A percentile compares a stretch with the other conserved stretches of the same genome.
Conservation (phyloP, 92 coral and sea anemone species). For the Zoanthus sociatus region DNA sequence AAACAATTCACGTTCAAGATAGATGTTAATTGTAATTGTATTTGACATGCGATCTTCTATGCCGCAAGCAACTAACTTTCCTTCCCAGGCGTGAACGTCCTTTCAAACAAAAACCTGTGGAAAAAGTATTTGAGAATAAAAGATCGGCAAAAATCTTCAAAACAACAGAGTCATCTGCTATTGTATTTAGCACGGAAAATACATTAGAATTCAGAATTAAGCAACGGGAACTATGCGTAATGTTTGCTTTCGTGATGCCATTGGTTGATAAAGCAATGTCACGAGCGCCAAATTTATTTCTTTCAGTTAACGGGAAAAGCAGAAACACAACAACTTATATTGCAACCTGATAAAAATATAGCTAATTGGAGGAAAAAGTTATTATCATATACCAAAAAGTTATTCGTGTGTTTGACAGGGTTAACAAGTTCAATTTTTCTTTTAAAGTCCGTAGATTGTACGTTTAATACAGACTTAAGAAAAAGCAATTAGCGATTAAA, state of each 20-base stretch:
- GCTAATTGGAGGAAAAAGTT: background rate
- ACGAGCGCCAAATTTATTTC: background rate
- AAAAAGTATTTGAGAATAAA: slow-evolving; percentile 5
- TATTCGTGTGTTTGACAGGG: background rate
- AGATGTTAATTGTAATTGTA: slow-evolving; percentile 6
- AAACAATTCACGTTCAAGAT: slow-evolving; percentile 25
- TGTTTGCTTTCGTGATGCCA: slow-evolving; percentile 37
- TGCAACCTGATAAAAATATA: background rate
- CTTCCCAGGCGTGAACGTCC: background rate
- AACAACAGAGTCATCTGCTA: slow-evolving; percentile 41
- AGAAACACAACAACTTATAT: background rate
- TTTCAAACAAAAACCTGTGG: slow-evolving; percentile 15
- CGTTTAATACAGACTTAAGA: too few relatives aligned
- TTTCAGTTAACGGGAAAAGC: background rate
- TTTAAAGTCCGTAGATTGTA: too few relatives aligned
- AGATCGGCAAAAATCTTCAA: slow-evolving; percentile 12
- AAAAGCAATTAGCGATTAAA: too few relatives aligned
- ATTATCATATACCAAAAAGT: background rate
- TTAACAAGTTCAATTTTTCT: background rate
- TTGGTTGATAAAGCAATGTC: slow-evolving; percentile 32
- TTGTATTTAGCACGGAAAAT: slow-evolving; percentile 36
- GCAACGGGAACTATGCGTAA: slow-evolving; percentile 36
- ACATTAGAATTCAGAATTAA: slow-evolving; percentile 4
- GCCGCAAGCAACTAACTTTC: slow-evolving; percentile 23
- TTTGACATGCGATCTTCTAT: slow-evolving; percentile 13